A percentile compares a stretch with the other conserved stretches of the same genome.
phyloP scores from a whole-genome alignment of 2,797 vertebrate genomes.

The Esox masquinongy region DNA sequence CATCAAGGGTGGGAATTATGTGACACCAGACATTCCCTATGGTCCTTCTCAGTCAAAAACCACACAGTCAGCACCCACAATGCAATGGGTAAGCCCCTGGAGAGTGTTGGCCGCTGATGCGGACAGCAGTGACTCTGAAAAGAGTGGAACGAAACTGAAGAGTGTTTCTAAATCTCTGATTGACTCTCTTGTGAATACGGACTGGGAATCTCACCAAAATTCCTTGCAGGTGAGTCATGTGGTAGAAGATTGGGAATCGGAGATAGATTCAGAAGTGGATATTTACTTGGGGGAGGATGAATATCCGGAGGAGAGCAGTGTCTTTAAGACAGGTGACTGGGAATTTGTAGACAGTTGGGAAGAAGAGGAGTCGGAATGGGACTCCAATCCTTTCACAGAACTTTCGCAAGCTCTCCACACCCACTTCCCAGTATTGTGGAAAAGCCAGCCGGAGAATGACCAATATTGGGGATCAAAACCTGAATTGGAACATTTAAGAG shows the following conservation, averaged over 20 bases:
- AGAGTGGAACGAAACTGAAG: slow-evolving; percentile 36
- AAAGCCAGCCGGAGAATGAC: slow-evolving; percentile 59
- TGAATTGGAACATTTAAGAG: slow-evolving; percentile 83
- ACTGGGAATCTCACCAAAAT: slow-evolving; percentile 47
- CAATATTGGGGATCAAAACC: slow-evolving; percentile 73
- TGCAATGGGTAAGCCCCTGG: slow-evolving; percentile 68
- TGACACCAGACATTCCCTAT: slow-evolving; percentile 58
- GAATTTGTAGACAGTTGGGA: slow-evolving; percentile 70
- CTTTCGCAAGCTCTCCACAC: slow-evolving; percentile 67
- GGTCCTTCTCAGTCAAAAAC: slow-evolving; percentile 46
- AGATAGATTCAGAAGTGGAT: slow-evolving; percentile 63
- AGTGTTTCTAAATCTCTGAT: slow-evolving; percentile 48
- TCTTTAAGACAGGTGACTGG: slow-evolving; percentile 42
- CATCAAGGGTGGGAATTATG: slow-evolving; percentile 17
- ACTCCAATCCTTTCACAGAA: slow-evolving; percentile 47
- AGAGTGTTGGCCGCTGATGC: slow-evolving; percentile 61
- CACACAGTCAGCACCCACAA: slow-evolving; percentile 27
- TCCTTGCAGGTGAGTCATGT: slow-evolving; percentile 40
- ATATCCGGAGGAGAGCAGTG: slow-evolving; percentile 19
- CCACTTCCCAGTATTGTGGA: slow-evolving; percentile 68
- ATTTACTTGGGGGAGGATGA: slow-evolving; percentile 71
- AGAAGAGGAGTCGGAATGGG: slow-evolving; percentile 56
- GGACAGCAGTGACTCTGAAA: slow-evolving; percentile 52
- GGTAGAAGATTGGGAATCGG: slow-evolving; percentile 32
- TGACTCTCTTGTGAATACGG: slow-evolving; percentile 13